Conservation (phyloP, 92 coral and sea anemone species). For the Porites rus region DNA sequence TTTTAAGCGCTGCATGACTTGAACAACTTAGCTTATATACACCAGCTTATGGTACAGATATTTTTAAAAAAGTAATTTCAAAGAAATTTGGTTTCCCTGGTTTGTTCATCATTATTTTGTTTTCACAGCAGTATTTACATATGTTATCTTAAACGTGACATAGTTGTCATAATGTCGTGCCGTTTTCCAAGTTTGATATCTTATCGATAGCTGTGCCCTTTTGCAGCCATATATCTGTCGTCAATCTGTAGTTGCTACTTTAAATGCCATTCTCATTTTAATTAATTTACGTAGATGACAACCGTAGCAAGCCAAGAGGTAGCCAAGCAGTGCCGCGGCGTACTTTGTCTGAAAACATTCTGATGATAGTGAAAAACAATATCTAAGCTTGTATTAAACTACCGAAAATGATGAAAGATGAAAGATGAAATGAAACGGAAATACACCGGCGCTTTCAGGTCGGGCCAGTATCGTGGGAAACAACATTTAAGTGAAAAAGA, state of each 20-base stretch:
- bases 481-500: not conserved
- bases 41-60: too few relatives aligned
- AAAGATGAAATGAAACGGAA: not conserved
- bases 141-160: not conserved
- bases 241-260: not conserved
- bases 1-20: too few relatives aligned
- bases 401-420: not conserved
- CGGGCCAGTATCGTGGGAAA: not conserved
- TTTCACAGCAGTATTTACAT: not conserved
- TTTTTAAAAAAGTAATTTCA: too few relatives aligned
- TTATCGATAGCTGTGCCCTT: not conserved
- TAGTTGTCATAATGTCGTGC: conserved; percentile 20
- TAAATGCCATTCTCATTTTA: too few relatives aligned
- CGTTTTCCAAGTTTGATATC: not conserved
- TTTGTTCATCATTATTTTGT: not conserved
- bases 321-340: too few relatives aligned
- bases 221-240: not conserved
- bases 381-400: not conserved
- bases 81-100: not conserved
- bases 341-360: too few relatives aligned
- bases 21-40: too few relatives aligned
- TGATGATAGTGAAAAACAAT: too few relatives aligned
- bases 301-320: too few relatives aligned
- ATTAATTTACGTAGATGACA: too few relatives aligned
- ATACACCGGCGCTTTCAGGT: not conserved